These are phyloP conservation scores for Neodon shergylaensis DNA, from an alignment of 2,113 vertebrate species.

Conservation along the genomic window DNA sequence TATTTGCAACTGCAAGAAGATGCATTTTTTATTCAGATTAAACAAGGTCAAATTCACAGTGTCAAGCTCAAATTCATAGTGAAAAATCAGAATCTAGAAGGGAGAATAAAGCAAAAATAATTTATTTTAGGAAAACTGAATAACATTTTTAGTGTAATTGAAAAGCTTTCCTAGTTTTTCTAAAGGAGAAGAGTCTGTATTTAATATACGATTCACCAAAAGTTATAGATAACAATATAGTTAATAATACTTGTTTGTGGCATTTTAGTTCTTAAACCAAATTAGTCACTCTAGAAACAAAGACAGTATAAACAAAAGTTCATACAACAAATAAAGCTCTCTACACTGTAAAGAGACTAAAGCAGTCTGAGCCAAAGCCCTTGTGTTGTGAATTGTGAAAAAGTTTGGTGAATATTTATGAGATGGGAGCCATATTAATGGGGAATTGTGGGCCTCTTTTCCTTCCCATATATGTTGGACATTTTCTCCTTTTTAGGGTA, in stretches of 20 bases:
- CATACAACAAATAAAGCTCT: not conserved
- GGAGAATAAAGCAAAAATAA: not conserved
- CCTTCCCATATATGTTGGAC: not conserved
- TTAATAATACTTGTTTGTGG: not conserved
- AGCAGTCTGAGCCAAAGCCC: not conserved
- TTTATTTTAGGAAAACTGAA: constrained; percentile 18
- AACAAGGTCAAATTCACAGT: not conserved
- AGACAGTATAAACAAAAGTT: not conserved
- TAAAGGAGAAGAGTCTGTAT: not conserved
- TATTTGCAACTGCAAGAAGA: not conserved
- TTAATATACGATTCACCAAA: not conserved
- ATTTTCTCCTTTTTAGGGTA: not conserved
- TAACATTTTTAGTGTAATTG: not conserved
- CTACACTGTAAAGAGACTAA: not conserved
- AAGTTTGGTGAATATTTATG: not conserved
- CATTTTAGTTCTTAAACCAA: not conserved
- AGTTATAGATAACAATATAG: not conserved
- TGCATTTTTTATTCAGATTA: not conserved
- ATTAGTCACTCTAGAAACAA: not conserved
- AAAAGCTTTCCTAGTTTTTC: not conserved
- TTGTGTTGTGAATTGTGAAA: not conserved
- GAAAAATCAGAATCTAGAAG: not conserved
- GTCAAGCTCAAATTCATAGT: not conserved
- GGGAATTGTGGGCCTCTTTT: not conserved
- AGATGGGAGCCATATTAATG: not conserved